Conservation (phyloP, 2,888 invertebrate species). For the Polymixis lichenea region DNA sequence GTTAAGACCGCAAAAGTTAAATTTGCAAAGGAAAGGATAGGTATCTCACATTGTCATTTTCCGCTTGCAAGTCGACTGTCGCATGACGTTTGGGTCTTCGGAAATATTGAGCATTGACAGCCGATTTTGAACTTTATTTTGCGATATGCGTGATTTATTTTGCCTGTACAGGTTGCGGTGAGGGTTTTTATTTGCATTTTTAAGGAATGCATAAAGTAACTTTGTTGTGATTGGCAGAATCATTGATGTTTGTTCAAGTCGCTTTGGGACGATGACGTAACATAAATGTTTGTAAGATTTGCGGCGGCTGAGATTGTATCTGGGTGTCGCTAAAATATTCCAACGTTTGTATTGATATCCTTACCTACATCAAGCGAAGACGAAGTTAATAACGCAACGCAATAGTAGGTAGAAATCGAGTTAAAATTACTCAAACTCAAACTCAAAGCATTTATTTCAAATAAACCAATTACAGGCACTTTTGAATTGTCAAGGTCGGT, state of each 20-base stretch:
- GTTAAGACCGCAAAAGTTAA: constrained; percentile 53
- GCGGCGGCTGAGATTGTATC: constrained; percentile 47
- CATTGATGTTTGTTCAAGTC: constrained; percentile 56
- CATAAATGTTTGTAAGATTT: constrained; percentile 50
- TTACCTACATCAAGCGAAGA: not conserved
- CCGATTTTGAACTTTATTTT: constrained; percentile 48
- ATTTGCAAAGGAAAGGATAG: constrained; percentile 66
- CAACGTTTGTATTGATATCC: constrained; percentile 20
- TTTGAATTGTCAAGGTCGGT: too few species aligned
- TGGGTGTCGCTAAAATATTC: constrained; percentile 35
- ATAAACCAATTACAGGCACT: too few species aligned
- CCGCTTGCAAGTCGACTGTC: constrained; percentile 70
- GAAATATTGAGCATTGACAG: constrained; percentile 55
- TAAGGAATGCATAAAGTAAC: constrained; percentile 59
- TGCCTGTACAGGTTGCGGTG: constrained; percentile 7
- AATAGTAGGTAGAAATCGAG: not conserved
- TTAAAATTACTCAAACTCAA: too few species aligned
- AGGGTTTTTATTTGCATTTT: constrained; percentile 63
- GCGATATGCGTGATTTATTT: not conserved
- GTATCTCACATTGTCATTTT: constrained; percentile 80
- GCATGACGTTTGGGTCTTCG: constrained; percentile 63
- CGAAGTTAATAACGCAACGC: not conserved
- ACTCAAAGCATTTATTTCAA: too few species aligned
- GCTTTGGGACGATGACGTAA: constrained; percentile 62
- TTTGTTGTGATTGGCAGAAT: constrained; percentile 72